These are phyloP conservation scores for Hoplias malabaricus DNA, from an alignment of 2,113 vertebrate species.

Conservation along the genomic window DNA sequence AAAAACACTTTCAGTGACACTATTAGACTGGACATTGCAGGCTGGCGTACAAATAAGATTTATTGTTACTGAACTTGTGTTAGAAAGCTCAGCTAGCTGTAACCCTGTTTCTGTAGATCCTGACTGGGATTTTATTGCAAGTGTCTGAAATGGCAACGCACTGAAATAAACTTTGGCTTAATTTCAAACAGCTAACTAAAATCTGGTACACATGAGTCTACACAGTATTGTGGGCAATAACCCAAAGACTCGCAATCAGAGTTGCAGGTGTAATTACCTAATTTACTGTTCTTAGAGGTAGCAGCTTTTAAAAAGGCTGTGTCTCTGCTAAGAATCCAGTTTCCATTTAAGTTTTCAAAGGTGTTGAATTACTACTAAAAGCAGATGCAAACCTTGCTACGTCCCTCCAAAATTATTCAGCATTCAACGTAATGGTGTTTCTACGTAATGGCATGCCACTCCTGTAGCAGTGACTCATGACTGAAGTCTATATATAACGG, in stretches of 20 bases:
- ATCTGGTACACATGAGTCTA: background rate
- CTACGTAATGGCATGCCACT: conserved; percentile 49
- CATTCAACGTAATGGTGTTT: conserved; percentile 40
- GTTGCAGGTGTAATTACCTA: background rate
- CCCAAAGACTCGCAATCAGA: background rate
- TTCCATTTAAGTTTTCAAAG: background rate
- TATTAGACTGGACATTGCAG: background rate
- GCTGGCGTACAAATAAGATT: background rate
- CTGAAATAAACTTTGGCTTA: conserved; percentile 32
- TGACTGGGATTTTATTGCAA: conserved; percentile 25
- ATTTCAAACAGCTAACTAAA: conserved; percentile 2
- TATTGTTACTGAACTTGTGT: background rate
- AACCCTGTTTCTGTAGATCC: background rate
- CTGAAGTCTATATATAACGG: conserved; percentile 58
- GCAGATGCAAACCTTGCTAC: conserved; percentile 27
- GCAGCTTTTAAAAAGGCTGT: background rate
- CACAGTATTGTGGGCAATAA: background rate
- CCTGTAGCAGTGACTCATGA: conserved; percentile 58
- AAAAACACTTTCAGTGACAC: background rate
- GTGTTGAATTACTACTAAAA: conserved; percentile 3
- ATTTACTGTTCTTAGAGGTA: background rate
- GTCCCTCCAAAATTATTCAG: conserved; percentile 23
- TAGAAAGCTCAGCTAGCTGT: background rate
- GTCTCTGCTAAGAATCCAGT: background rate
- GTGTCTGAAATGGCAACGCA: conserved; percentile 5